phyloP scores from a whole-genome alignment of 2,797 vertebrate species.

The Pseudochirops corinnae region DNA sequence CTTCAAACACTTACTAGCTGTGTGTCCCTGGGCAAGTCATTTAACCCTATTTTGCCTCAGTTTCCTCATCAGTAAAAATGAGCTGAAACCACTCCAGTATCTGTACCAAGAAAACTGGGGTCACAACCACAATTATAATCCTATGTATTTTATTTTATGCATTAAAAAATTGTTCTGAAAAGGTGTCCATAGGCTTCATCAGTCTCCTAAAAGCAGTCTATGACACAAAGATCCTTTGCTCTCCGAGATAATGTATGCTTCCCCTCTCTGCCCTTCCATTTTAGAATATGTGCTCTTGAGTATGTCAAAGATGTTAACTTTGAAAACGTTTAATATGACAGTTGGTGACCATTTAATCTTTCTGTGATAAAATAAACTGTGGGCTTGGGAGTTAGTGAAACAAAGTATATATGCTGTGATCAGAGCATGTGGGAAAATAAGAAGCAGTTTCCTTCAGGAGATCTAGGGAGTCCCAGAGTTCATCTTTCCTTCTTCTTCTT shows the following conservation, averaged over 20 bases:
- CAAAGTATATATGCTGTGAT: not conserved
- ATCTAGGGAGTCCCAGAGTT: not conserved
- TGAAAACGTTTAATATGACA: not conserved
- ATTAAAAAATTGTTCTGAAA: not conserved
- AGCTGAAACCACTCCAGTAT: not conserved
- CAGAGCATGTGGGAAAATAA: not conserved
- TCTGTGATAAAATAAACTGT: not conserved
- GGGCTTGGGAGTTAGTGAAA: not conserved
- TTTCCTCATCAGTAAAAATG: not conserved
- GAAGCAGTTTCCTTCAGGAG: not conserved
- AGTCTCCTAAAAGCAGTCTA: not conserved
- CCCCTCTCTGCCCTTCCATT: not conserved
- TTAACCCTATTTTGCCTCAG: not conserved
- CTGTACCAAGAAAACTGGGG: not conserved
- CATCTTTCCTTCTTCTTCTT: not conserved
- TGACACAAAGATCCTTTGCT: not conserved
- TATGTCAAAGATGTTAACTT: not conserved
- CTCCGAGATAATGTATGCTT: not conserved
- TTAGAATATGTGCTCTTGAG: slow-evolving; percentile 24
- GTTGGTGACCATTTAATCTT: not conserved
- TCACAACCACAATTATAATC: not conserved
- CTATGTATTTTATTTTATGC: not conserved
- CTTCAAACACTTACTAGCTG: not conserved
- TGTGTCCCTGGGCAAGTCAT: not conserved
- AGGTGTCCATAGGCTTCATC: not conserved